Base-by-base conservation (phyloP, 2,888 invertebrate species). In the Ecdyonurus torrentis region DNA sequence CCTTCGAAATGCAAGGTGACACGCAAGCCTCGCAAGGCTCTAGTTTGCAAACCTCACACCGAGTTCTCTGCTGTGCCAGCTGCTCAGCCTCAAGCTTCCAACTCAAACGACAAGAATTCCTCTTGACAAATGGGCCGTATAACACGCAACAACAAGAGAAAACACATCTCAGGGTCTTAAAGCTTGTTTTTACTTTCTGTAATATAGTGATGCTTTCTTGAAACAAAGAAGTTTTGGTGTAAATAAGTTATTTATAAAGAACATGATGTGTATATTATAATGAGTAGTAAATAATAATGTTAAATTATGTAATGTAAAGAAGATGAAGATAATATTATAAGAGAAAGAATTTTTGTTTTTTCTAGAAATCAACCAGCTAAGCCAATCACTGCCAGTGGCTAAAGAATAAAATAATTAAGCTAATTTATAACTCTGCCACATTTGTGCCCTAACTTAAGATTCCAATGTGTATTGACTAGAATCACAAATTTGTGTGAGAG, bases 371-470 rank as follows among this genome's bases (percentile, higher is more conserved):
- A 55, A 22, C 55, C 55, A 55, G 55, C 55, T 55, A 55, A 55
- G 22, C 55, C 55, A n/a, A 55, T 55, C 55, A 55, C 55, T 55
- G 55, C 55, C 55, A 55, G 55, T 55, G 55, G 55, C 55, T 7
- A 37, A 37, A 37, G 5, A 15, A 37, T 10, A 10, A 37, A 15
- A 5, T 37, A 37, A 37, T 15, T n/a, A 10, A 37, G 37, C 37
- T 37, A 37, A 37, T 15, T n/a, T n/a, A n/a, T n/a, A n/a, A 37
- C 37, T 37, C 37, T 37, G 37, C 37, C 37, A 37, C 37, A 37
- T 10, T 37, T 37, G 37, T 37, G 37, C 37, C 37, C 37, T 37
- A 37, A 37, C 5, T 37, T n/a, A n/a, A n/a, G n/a, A n/a, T 10
- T 37, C 15, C 37, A 37, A 37, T 37, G 37, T 5, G 15, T 37